These are phyloP conservation scores for Ganaspis sp. DNA, from an alignment of 1,140 invertebrate genomes.

Conservation along the genomic window DNA sequence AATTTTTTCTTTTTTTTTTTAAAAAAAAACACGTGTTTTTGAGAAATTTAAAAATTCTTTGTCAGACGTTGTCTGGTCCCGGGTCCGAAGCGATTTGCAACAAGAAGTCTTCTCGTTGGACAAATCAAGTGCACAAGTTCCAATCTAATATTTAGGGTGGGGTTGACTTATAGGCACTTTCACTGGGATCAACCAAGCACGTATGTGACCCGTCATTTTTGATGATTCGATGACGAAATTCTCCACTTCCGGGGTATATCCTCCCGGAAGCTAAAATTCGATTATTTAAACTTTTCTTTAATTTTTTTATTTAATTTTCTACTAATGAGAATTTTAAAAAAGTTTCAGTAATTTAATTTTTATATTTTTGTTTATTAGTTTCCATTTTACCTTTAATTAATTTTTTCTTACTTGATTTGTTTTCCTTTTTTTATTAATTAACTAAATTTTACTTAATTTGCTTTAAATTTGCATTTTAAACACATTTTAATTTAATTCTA, in stretches of 20 bases:
- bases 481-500: no score
- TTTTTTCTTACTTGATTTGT: no score
- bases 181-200: conserved; percentile 50
- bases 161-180: conserved; percentile 59
- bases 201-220: conserved; percentile 33
- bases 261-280: not conserved
- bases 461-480: no score
- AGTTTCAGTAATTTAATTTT: no score
- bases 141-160: conserved; percentile 51
- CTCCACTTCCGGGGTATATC: not conserved
- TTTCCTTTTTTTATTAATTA: no score
- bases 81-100: conserved; percentile 48
- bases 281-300: not conserved
- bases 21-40: not conserved
- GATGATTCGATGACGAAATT: conserved; percentile 12
- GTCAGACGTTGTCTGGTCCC: conserved; percentile 31
- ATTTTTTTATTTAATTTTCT: not conserved
- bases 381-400: no score
- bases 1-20: no score
- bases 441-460: no score
- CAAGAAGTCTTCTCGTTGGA: conserved; percentile 44
- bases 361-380: no score
- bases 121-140: conserved; percentile 56
- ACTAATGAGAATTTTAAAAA: no score
- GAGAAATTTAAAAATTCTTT: not conserved